phyloP scores from a whole-genome alignment of 2,888 invertebrate species.

The Phaedon cochleariae region DNA sequence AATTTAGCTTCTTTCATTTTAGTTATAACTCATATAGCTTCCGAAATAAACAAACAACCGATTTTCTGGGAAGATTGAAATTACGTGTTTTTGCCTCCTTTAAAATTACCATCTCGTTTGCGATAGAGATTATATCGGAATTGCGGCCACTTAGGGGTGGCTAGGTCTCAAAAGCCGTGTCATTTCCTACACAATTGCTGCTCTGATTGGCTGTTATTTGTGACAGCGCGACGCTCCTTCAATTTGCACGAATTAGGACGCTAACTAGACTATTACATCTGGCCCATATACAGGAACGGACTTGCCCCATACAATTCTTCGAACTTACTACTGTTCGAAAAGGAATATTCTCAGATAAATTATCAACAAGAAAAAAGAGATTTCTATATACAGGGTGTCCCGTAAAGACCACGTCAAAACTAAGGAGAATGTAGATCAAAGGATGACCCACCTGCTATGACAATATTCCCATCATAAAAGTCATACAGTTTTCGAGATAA shows the following conservation, averaged over 20 bases:
- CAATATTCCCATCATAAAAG: too few relatives aligned
- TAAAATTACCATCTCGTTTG: constrained; percentile 25
- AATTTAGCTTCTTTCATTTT: neutral
- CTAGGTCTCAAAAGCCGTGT: constrained; percentile 23
- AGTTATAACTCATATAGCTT: neutral
- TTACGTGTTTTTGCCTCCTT: neutral
- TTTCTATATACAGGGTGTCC: too few relatives aligned
- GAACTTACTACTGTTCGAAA: too few relatives aligned
- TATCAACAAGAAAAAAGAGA: too few relatives aligned
- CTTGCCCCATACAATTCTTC: neutral
- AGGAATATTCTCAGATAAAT: too few relatives aligned
- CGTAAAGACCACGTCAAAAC: too few relatives aligned
- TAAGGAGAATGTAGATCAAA: too few relatives aligned
- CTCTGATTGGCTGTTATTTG: constrained; percentile 33
- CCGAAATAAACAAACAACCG: constrained; percentile 13
- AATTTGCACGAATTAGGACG: constrained; percentile 30
- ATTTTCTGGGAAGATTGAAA: constrained; percentile 12
- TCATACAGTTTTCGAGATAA: too few relatives aligned
- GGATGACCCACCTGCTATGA: too few relatives aligned
- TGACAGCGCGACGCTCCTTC: constrained; percentile 24
- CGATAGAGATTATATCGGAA: constrained; percentile 24
- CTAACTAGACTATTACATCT: constrained; percentile 27
- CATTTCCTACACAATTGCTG: constrained; percentile 26
- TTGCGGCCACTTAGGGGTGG: constrained; percentile 25
- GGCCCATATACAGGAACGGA: constrained; percentile 12